Percentiles rank a stretch among this genome's conserved stretches.
Conservation (phyloP, 2,888 invertebrate species). For the Endomychus coccineus region DNA sequence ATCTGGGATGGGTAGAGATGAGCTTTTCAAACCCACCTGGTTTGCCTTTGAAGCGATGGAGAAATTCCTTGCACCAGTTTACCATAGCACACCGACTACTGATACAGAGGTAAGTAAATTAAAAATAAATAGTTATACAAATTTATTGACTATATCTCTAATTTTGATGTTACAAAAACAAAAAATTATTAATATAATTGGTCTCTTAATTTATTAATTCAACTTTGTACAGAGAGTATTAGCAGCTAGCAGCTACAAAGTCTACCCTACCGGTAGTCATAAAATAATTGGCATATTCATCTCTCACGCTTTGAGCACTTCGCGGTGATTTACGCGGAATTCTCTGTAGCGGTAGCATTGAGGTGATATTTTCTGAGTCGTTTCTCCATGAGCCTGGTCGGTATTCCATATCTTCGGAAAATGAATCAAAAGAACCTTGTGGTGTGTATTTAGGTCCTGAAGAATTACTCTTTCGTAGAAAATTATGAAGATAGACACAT, state of each 20-base stretch:
- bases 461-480: slow-evolving; percentile 22
- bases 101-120: too few species aligned
- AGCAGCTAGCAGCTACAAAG: too few species aligned
- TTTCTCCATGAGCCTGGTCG: slow-evolving; percentile 23
- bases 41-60: slow-evolving; percentile 21
- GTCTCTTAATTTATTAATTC: too few species aligned
- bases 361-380: slow-evolving; percentile 12
- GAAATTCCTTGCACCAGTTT: slow-evolving; percentile 15
- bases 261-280: too few species aligned
- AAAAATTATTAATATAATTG: too few species aligned
- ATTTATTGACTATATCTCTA: too few species aligned
- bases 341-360: slow-evolving; percentile 19
- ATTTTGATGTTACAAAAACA: too few species aligned
- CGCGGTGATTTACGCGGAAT: slow-evolving; percentile 19
- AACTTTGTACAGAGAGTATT: too few species aligned
- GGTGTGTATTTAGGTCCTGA: slow-evolving; percentile 25
- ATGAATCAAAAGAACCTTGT: slow-evolving; percentile 22
- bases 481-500: slow-evolving; percentile 31
- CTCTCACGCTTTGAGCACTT: slow-evolving; percentile 21
- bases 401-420: neutral
- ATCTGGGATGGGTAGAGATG: slow-evolving; percentile 16
- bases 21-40: slow-evolving; percentile 21
- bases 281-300: slow-evolving; percentile 24
- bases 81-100: too few species aligned
- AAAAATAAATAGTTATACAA: too few species aligned